A percentile compares a stretch with the other conserved stretches of the same genome.
Evolutionary conservation across 2,113 vertebrate species (phyloP).

Genomic region (Atherinomorus stipes): DNA sequence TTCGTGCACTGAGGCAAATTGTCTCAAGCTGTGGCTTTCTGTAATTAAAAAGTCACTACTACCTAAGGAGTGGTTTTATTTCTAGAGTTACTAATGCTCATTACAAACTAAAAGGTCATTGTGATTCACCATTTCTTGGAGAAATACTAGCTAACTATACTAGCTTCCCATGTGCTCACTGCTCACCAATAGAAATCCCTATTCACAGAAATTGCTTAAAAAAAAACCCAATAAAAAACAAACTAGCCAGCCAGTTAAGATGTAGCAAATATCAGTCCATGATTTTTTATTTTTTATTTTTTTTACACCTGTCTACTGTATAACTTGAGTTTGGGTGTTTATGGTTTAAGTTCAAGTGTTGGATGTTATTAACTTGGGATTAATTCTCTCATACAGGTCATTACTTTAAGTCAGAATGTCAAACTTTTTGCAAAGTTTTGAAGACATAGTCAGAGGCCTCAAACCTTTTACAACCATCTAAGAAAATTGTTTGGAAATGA

Average conservation of each 20-base stretch:
- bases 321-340: neutral
- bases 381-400: neutral
- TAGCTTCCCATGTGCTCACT: neutral
- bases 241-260: neutral
- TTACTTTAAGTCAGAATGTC: neutral
- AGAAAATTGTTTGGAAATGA: too few species aligned
- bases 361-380: neutral
- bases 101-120: slow-evolving; percentile 40
- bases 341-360: neutral
- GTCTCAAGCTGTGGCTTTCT: neutral
- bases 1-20: neutral
- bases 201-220: neutral
- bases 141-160: neutral
- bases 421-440: neutral
- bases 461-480: too few species aligned
- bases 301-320: too few species aligned
- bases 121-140: slow-evolving; percentile 35
- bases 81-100: slow-evolving; percentile 3
- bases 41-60: neutral
- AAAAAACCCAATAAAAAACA: too few species aligned
- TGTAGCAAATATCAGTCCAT: neutral
- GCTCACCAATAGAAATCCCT: neutral
- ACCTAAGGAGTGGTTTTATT: neutral
- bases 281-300: too few species aligned
- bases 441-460: too few species aligned